These are phyloP conservation scores for Stenichneumon culpator DNA, from an alignment of 2,888 invertebrate species.

Conservation along the genomic window DNA sequence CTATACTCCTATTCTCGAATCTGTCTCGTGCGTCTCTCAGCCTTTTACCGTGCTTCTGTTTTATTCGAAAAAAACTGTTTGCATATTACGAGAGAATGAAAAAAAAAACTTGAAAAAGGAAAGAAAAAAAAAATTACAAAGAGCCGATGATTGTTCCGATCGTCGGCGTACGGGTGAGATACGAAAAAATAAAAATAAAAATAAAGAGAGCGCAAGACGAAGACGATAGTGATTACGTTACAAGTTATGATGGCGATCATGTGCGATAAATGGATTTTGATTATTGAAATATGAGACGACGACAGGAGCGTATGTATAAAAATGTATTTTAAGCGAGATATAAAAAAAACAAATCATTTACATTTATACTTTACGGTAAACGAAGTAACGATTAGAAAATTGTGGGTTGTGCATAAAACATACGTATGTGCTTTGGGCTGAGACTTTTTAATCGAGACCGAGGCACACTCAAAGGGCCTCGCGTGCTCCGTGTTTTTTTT, in stretches of 20 bases:
- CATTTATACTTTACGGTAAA: constrained; percentile 74
- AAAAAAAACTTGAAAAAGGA: constrained; percentile 60
- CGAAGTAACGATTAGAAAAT: constrained; percentile 37
- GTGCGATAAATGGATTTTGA: constrained; percentile 65
- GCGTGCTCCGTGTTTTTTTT: constrained; percentile 39
- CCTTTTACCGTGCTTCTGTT: constrained; percentile 73
- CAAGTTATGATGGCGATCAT: constrained; percentile 67
- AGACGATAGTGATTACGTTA: constrained; percentile 57
- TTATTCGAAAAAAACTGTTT: constrained; percentile 69
- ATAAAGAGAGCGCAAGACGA: constrained; percentile 55
- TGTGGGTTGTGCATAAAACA: constrained; percentile 78
- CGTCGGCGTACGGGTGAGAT: constrained; percentile 29
- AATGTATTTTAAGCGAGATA: constrained; percentile 79
- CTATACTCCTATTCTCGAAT: constrained; percentile 47
- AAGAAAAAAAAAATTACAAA: constrained; percentile 54
- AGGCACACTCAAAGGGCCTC: constrained; percentile 50
- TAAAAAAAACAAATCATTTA: constrained; percentile 70
- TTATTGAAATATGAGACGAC: constrained; percentile 65
- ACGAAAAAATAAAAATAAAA: not conserved
- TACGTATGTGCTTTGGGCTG: constrained; percentile 73
- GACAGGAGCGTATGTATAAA: constrained; percentile 77
- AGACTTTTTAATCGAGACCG: constrained; percentile 62
- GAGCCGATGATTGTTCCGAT: constrained; percentile 43
- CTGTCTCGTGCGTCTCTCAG: constrained; percentile 51
- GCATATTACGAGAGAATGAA: constrained; percentile 67